phyloP scores from a whole-genome alignment of 2,888 invertebrate genomes.

The Gasteruption jaculator region DNA sequence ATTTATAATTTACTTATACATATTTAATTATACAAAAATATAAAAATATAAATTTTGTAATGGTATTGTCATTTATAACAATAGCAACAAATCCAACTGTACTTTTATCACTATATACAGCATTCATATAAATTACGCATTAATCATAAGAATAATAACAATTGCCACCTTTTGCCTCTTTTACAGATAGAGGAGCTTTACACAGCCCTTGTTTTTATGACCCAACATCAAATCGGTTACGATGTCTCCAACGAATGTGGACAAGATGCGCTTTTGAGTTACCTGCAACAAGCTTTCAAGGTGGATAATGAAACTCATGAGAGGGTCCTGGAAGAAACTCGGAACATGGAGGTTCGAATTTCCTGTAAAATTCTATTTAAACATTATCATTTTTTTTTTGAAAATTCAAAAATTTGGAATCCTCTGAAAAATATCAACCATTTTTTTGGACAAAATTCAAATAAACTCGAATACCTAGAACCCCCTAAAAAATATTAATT shows the following conservation, averaged over 20 bases:
- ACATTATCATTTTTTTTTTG: not conserved
- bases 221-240: conserved; percentile 79
- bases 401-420: not conserved
- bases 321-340: conserved; percentile 66
- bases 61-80: too few species aligned
- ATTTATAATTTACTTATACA: too few species aligned
- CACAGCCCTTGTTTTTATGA: conserved; percentile 77
- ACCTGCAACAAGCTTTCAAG: conserved; percentile 77
- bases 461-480: not conserved
- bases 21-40: too few species aligned
- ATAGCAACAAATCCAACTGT: too few species aligned
- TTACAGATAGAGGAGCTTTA: conserved; percentile 81
- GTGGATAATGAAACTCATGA: conserved; percentile 73
- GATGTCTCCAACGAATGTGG: conserved; percentile 69
- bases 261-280: conserved; percentile 66
- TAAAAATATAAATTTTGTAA: too few species aligned
- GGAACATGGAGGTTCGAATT: conserved; percentile 63
- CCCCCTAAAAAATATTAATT: not conserved
- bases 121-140: conserved; percentile 11
- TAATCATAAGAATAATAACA: conserved; percentile 4
- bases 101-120: conserved; percentile 17
- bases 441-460: not conserved
- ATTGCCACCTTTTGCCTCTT: conserved; percentile 2
- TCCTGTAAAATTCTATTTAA: conserved; percentile 1
- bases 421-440: not conserved